Percentiles rank a stretch among this genome's conserved stretches.
Evolutionary conservation across 2,113 vertebrate species (phyloP).

Genomic region (Amphiprion ocellaris): DNA sequence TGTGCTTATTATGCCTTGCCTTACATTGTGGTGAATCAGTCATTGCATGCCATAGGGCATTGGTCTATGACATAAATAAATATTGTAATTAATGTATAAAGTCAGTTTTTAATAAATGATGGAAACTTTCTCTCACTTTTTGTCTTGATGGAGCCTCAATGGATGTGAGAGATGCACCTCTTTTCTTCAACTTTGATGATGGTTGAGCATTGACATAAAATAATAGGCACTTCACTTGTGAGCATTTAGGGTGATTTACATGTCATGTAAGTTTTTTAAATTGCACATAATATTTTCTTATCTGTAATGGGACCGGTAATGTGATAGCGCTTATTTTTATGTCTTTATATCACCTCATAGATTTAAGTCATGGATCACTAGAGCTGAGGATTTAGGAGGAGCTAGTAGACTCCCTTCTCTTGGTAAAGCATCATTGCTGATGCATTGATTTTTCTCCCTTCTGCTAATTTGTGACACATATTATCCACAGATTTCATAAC

Average conservation of each 20-base stretch:
- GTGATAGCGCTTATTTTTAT: background rate
- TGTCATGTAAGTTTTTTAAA: background rate
- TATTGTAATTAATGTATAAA: conserved; percentile 50
- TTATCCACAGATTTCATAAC: background rate
- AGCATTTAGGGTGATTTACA: background rate
- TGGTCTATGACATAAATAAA: conserved; percentile 27
- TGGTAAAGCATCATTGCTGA: background rate
- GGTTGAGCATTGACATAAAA: too few relatives aligned
- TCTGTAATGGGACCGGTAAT: background rate
- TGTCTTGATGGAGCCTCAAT: conserved; percentile 28
- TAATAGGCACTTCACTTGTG: background rate
- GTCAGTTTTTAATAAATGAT: conserved; percentile 64
- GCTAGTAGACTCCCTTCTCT: background rate
- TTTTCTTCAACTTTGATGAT: too few relatives aligned
- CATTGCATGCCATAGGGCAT: conserved; percentile 44
- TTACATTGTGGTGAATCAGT: conserved; percentile 42
- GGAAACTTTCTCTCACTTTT: conserved; percentile 15
- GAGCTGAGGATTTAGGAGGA: background rate
- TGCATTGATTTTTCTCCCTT: conserved; percentile 2
- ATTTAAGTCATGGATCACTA: conserved; percentile 17
- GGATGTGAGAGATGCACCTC: too few relatives aligned
- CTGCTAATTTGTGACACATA: background rate
- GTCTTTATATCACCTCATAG: background rate
- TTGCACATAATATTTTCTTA: background rate
- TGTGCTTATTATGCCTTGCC: conserved; percentile 54